phyloP scores from a whole-genome alignment of 2,888 invertebrate species.

The Strigamia maritima region DNA sequence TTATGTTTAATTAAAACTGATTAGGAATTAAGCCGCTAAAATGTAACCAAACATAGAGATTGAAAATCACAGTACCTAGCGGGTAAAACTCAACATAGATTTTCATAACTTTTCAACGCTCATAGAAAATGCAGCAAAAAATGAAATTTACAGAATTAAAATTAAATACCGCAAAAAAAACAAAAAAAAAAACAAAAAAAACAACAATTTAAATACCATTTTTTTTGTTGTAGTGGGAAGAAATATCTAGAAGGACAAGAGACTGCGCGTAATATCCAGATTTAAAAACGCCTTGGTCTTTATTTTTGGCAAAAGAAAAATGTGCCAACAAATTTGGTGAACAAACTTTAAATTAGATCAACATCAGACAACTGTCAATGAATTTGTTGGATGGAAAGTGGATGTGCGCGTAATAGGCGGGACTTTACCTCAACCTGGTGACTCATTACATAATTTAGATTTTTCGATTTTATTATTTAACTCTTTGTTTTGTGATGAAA shows the following conservation, averaged over 20 bases:
- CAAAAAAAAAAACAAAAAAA: too few species aligned
- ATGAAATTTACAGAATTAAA: too few species aligned
- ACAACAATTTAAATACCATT: background rate
- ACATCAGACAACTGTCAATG: background rate
- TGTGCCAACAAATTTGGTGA: background rate
- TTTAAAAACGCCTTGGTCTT: slow-evolving; percentile 16
- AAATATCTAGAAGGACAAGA: background rate
- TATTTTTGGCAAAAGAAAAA: background rate
- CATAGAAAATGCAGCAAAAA: too few species aligned
- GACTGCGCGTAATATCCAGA: slow-evolving; percentile 1
- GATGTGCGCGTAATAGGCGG: background rate
- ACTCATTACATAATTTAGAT: background rate
- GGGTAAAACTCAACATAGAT: too few species aligned
- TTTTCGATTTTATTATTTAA: background rate
- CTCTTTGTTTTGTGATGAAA: background rate
- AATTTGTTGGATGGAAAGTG: background rate
- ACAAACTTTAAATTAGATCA: background rate
- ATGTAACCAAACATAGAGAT: too few species aligned
- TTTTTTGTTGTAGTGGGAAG: background rate
- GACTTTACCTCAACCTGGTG: background rate
- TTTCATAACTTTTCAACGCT: too few species aligned
- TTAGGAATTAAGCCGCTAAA: background rate
- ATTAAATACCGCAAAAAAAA: too few species aligned
- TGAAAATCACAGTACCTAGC: too few species aligned
- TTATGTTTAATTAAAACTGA: background rate